Evolutionary conservation across 2,888 invertebrate species (phyloP).

Genomic region (Rhodophaea formosa): DNA sequence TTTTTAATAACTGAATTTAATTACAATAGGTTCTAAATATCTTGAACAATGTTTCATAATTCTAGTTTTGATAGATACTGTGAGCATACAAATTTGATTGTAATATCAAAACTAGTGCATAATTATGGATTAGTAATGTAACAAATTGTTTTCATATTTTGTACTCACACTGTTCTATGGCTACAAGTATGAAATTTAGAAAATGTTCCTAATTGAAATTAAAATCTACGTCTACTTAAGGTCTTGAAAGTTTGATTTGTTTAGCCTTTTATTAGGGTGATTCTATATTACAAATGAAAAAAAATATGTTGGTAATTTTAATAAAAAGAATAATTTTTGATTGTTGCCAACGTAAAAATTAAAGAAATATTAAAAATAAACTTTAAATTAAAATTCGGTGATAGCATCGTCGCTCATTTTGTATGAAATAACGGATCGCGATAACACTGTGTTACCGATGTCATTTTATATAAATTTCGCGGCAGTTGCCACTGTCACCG

Average conservation of each 20-base stretch:
- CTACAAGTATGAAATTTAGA: not conserved
- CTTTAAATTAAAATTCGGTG: no score
- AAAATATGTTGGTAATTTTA: no score
- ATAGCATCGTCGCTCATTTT: no score
- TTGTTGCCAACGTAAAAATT: no score
- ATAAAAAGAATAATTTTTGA: no score
- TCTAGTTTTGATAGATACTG: not conserved
- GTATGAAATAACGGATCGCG: no score
- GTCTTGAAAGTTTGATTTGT: not conserved
- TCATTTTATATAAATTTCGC: no score
- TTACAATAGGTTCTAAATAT: not conserved
- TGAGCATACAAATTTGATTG: not conserved
- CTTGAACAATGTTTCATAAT: not conserved
- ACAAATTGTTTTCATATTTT: not conserved
- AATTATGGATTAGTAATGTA: not conserved
- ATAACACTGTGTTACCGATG: no score
- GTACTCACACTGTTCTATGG: not conserved
- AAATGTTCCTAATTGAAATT: constrained; percentile 7
- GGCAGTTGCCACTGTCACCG: no score
- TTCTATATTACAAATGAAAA: not conserved
- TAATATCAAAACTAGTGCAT: not conserved
- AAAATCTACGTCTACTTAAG: not conserved
- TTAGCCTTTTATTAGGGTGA: not conserved
- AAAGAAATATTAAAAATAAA: no score
- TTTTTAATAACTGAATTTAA: no score